Conservation (phyloP, 2,888 invertebrate genomes). For the Galeruca laticollis region DNA sequence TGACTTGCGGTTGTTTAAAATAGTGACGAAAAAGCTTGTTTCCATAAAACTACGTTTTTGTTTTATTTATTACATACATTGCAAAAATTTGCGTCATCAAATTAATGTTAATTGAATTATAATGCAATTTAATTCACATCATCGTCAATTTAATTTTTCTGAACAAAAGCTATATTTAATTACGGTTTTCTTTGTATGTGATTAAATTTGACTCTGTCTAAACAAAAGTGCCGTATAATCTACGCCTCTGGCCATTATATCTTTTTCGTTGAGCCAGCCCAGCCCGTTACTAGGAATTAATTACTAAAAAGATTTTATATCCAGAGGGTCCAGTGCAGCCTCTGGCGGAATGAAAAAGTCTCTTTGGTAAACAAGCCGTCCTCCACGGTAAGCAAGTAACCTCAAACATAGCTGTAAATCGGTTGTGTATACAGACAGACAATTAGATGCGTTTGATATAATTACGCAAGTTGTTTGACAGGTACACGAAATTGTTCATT, state of each 20-base stretch:
- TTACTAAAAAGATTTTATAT: conserved; percentile 51
- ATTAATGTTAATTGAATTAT: neutral
- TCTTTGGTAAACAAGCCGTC: conserved; percentile 34
- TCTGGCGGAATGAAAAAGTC: conserved; percentile 15
- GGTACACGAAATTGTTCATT: no score
- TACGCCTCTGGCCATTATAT: conserved; percentile 24
- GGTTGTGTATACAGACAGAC: conserved; percentile 28
- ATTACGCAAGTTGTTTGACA: no score
- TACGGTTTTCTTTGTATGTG: neutral
- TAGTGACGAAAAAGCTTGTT: no score
- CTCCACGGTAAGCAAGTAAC: conserved; percentile 36
- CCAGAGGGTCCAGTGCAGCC: conserved; percentile 36
- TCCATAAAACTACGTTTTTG: no score
- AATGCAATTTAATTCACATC: neutral
- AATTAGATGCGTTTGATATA: conserved; percentile 39
- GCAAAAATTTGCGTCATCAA: neutral
- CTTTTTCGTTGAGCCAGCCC: conserved; percentile 18
- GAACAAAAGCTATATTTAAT: neutral
- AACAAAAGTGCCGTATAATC: neutral
- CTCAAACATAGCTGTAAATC: conserved; percentile 38
- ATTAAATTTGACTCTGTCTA: neutral
- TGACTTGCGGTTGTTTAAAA: no score
- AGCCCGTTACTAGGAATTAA: conserved; percentile 51
- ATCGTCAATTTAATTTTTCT: neutral
- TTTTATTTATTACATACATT: no score